phyloP scores from a whole-genome alignment of 2,888 invertebrate species.

The Epiblema foenella region DNA sequence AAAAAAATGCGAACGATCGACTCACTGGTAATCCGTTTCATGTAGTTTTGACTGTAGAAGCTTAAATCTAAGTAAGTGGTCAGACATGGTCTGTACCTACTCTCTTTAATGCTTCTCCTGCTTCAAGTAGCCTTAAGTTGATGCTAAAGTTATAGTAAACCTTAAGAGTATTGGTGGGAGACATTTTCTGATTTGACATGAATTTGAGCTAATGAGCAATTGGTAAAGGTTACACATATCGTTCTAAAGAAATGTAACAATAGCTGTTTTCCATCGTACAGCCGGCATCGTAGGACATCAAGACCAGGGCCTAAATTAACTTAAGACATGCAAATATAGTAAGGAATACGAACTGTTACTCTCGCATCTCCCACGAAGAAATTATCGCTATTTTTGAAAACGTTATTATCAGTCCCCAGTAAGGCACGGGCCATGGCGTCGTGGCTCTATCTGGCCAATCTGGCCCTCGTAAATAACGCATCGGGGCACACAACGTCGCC shows the following conservation, averaged over 20 bases:
- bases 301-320: neutral
- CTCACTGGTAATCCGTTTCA: neutral
- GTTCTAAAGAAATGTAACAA: no score
- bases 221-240: no score
- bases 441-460: slow-evolving; percentile 67
- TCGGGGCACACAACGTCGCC: slow-evolving; percentile 69
- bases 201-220: neutral
- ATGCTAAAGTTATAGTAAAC: neutral
- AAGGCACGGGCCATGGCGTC: slow-evolving; percentile 47
- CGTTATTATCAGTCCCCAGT: slow-evolving; percentile 35
- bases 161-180: neutral
- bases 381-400: slow-evolving; percentile 31
- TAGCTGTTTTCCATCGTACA: neutral
- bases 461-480: slow-evolving; percentile 76
- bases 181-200: neutral
- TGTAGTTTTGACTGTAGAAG: neutral
- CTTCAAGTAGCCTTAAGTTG: neutral
- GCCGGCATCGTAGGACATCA: neutral
- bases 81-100: neutral
- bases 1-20: neutral
- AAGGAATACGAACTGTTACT: neutral
- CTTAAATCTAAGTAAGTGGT: neutral
- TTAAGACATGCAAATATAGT: neutral
- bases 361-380: slow-evolving; percentile 4
- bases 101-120: neutral